A percentile compares a stretch with the other conserved stretches of the same genome.
phyloP scores from a whole-genome alignment of 2,888 invertebrate species.

The Nemurella pictetii region DNA sequence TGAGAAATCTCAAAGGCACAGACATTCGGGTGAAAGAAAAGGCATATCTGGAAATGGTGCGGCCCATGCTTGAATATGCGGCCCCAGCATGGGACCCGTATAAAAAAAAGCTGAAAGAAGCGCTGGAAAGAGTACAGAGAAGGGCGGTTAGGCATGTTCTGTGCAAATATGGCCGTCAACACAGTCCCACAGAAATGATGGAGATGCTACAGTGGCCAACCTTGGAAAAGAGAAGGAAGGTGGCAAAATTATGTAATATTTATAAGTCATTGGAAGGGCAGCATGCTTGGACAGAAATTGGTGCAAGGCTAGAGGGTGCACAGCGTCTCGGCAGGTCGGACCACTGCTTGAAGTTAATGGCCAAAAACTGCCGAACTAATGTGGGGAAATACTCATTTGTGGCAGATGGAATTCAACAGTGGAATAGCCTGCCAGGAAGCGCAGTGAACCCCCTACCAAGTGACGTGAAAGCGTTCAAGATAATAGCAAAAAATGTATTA shows the following conservation, averaged over 20 bases:
- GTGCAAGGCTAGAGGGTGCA: neutral
- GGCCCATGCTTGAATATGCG: slow-evolving; percentile 18
- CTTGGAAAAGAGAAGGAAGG: neutral
- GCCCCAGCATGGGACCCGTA: neutral
- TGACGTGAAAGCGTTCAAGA: neutral
- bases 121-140: slow-evolving; percentile 7
- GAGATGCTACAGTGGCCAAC: neutral
- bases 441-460: neutral
- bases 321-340: neutral
- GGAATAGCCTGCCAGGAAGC: neutral
- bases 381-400: slow-evolving; percentile 6
- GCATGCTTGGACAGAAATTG: neutral
- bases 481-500: neutral
- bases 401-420: neutral
- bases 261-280: slow-evolving; percentile 4
- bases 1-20: too few relatives aligned
- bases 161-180: neutral
- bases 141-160: slow-evolving; percentile 10
- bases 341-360: neutral
- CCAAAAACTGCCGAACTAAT: neutral
- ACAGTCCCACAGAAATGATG: slow-evolving; percentile 14
- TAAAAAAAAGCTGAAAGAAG: slow-evolving; percentile 4
- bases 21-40: too few relatives aligned
- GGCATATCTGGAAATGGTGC: too few relatives aligned
- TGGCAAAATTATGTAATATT: neutral